Evolutionary conservation across 2,797 vertebrate species (phyloP).

Genomic region (Urocyon cinereoargenteus): DNA sequence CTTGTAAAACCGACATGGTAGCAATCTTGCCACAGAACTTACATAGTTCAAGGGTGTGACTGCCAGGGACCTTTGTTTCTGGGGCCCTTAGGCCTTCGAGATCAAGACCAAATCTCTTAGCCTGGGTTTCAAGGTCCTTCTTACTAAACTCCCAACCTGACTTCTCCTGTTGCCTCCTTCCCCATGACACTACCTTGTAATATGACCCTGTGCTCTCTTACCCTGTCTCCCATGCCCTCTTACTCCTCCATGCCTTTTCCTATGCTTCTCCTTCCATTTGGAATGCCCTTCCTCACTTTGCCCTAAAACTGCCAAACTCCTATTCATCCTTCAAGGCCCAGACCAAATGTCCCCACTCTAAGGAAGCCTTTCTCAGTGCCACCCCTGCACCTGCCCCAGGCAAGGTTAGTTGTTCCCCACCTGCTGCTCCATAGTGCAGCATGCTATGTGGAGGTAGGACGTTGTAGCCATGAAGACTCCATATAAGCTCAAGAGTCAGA

Average conservation of each 20-base stretch:
- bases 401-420: background rate
- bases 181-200: no score
- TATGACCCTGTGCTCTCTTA: no score
- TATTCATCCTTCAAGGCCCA: background rate
- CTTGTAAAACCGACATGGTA: background rate
- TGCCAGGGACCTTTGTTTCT: background rate
- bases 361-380: background rate
- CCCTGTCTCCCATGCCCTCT: background rate
- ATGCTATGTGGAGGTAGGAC: background rate
- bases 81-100: background rate
- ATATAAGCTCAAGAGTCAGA: background rate
- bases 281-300: background rate
- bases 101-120: background rate
- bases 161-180: background rate
- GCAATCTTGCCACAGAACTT: background rate
- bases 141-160: background rate
- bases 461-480: fast-evolving
- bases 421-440: fast-evolving
- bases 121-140: background rate
- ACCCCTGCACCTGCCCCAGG: no score
- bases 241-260: background rate
- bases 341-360: background rate
- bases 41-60: background rate
- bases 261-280: background rate
- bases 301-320: background rate